Percentiles rank a stretch among this genome's conserved stretches.
Conservation (phyloP, 2,888 invertebrate species). For the Trissolcus japonicus region DNA sequence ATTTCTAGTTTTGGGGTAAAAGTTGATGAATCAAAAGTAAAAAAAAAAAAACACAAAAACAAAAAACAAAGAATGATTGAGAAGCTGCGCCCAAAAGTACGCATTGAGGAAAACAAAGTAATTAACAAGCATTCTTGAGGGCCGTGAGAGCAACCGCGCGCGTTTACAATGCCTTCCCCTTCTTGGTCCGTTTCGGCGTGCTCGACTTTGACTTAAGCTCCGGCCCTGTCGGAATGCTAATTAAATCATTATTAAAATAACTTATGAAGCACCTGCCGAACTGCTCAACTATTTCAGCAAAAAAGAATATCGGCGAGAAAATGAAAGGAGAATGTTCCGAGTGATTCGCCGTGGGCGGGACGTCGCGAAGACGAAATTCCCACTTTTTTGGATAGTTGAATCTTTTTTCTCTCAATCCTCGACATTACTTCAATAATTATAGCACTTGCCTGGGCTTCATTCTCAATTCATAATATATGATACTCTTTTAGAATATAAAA, state of each 20-base stretch:
- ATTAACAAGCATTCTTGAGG: constrained; percentile 72
- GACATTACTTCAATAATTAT: constrained; percentile 31
- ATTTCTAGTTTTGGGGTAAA: neutral
- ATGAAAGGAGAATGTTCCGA: constrained; percentile 57
- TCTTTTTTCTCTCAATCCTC: constrained; percentile 15
- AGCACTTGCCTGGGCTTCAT: neutral
- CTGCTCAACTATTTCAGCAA: constrained; percentile 62
- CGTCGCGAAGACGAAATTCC: constrained; percentile 52
- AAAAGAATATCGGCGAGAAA: constrained; percentile 55
- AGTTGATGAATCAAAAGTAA: neutral
- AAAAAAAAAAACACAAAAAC: constrained; percentile 7
- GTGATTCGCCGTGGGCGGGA: constrained; percentile 38
- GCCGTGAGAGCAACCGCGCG: constrained; percentile 59
- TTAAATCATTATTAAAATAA: constrained; percentile 75
- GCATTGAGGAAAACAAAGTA: constrained; percentile 59
- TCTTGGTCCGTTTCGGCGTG: constrained; percentile 58
- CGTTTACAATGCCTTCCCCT: constrained; percentile 59
- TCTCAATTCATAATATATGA: neutral
- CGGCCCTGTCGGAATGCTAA: constrained; percentile 72
- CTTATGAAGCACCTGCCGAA: constrained; percentile 64
- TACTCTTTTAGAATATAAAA: too few relatives aligned
- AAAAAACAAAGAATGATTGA: constrained; percentile 27
- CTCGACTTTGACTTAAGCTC: constrained; percentile 62
- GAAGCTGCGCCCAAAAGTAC: constrained; percentile 25
- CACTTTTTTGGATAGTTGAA: too few relatives aligned